Evolutionary conservation across 2,888 invertebrate species (phyloP).

Genomic region (Hypercompe scribonia): DNA sequence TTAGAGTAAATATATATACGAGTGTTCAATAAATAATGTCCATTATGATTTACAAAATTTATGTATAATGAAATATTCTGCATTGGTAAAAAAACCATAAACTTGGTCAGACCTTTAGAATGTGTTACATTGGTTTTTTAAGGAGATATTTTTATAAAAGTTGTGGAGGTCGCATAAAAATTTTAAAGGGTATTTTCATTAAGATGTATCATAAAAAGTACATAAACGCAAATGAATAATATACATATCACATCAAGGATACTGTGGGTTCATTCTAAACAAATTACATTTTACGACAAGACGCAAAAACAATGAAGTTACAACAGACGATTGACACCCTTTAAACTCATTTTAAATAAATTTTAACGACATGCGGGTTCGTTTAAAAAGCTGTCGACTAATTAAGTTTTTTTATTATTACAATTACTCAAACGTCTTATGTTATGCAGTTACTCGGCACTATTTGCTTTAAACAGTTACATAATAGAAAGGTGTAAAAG

Average conservation of each 20-base stretch:
- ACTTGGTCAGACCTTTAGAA: slow-evolving; percentile 31
- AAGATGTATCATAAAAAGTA: slow-evolving; percentile 74
- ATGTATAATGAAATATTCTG: slow-evolving; percentile 35
- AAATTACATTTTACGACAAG: slow-evolving; percentile 72
- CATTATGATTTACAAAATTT: background rate
- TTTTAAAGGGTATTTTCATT: slow-evolving; percentile 72
- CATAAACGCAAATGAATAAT: slow-evolving; percentile 82
- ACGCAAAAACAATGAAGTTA: slow-evolving; percentile 74
- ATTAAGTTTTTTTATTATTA: slow-evolving; percentile 61
- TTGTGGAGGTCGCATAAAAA: slow-evolving; percentile 54
- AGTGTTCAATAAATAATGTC: background rate
- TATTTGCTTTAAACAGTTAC: slow-evolving; percentile 38
- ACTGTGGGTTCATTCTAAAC: slow-evolving; percentile 63
- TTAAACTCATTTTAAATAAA: slow-evolving; percentile 72
- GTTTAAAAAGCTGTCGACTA: slow-evolving; percentile 61
- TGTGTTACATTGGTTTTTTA: slow-evolving; percentile 47
- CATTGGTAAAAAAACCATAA: slow-evolving; percentile 38
- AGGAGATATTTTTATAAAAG: slow-evolving; percentile 44
- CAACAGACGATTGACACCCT: slow-evolving; percentile 62
- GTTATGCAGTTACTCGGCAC: too few relatives aligned
- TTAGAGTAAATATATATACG: background rate
- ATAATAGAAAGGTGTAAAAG: slow-evolving; percentile 22
- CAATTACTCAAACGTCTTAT: slow-evolving; percentile 33
- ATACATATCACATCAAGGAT: slow-evolving; percentile 72
- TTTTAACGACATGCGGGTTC: slow-evolving; percentile 71